phyloP scores from a whole-genome alignment of 2,113 vertebrate genomes.

The Atherinomorus stipes region DNA sequence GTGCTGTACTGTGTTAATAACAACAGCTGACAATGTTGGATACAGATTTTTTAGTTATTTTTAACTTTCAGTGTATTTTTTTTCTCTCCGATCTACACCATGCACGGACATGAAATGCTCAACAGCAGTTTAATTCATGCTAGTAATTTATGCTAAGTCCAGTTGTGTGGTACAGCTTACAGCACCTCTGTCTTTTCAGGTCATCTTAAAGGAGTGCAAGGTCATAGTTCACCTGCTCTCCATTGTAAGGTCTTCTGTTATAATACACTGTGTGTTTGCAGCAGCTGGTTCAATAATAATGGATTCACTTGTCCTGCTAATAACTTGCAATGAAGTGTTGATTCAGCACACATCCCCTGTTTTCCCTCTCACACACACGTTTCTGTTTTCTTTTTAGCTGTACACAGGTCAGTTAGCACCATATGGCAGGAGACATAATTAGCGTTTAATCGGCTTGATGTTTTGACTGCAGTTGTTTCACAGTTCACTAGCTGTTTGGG shows the following conservation, averaged over 20 bases:
- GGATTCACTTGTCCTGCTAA: conserved; percentile 41
- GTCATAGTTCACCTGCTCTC: background rate
- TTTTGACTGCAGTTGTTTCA: conserved; percentile 83
- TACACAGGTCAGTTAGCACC: conserved; percentile 70
- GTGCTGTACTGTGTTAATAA: too few relatives aligned
- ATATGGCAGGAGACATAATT: conserved; percentile 80
- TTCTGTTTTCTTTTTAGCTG: conserved; percentile 47
- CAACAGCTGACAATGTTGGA: background rate
- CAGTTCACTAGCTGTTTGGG: conserved; percentile 79
- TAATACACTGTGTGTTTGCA: conserved; percentile 5
- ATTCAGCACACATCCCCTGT: conserved; percentile 15
- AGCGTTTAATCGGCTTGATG: conserved; percentile 76
- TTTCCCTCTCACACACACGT: conserved; percentile 49
- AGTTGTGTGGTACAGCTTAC: background rate
- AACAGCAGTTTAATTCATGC: background rate
- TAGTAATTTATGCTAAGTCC: background rate
- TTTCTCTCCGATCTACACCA: background rate
- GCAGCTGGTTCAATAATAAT: conserved; percentile 22
- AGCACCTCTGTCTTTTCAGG: background rate
- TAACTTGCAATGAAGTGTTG: conserved; percentile 4
- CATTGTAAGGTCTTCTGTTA: background rate
- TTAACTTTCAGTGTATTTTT: background rate
- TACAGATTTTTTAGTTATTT: background rate
- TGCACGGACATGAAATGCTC: background rate
- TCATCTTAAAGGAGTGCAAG: conserved; percentile 7